Base-by-base conservation (phyloP, 2,113 vertebrate species). In the Desmodus rotundus region DNA sequence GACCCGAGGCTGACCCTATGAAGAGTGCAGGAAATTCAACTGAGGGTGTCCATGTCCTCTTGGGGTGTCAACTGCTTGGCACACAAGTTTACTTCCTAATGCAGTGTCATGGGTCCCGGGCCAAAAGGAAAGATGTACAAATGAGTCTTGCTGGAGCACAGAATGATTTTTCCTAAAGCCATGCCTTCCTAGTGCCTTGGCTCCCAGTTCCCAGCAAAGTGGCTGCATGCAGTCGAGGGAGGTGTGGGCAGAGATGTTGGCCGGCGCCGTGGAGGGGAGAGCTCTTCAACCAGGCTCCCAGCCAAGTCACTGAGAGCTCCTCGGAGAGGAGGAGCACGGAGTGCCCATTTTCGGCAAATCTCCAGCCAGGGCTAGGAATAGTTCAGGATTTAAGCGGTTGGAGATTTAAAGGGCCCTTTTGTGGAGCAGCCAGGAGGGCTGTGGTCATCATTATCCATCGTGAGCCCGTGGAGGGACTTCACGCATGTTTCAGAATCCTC, bases 181-280 rank as follows among this genome's bases (percentile, higher is more conserved):
- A 0, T 24, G 17, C 19, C 63, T 65, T 47, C 74, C 43, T 16
- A 20, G 1, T 4, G 50, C 33, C 86, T 80, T 19, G 47, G 94
- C 47, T 77, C 63, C 33, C 20, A 15, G 54, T 43, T 73, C 68
- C 78, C 91, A 70, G 94, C 77, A 92, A 83, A 78, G 76, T 10
- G 33, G 13, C 45, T 73, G 13, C 67, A 41, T 7, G 38, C 5
- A 14, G 45, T 43, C 3, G 3, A 26, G 24, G n/a, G 43, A 73
- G 65, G 50, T 65, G 38, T 22, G 77, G 43, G 88, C 54, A 63
- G 63, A 77, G n/a, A 13, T 1, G n/a, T 26, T 12, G 36, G 47
- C 68, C 33, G 47, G 80, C 1, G 6, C 76, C 61, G 19, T 1
- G 5, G n/a, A 24, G 41, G 36, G 72, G 33, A 15, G 31, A 31